Evolutionary conservation across 2,113 vertebrate species (phyloP).

Genomic region (Chlorocebus sabaeus): DNA sequence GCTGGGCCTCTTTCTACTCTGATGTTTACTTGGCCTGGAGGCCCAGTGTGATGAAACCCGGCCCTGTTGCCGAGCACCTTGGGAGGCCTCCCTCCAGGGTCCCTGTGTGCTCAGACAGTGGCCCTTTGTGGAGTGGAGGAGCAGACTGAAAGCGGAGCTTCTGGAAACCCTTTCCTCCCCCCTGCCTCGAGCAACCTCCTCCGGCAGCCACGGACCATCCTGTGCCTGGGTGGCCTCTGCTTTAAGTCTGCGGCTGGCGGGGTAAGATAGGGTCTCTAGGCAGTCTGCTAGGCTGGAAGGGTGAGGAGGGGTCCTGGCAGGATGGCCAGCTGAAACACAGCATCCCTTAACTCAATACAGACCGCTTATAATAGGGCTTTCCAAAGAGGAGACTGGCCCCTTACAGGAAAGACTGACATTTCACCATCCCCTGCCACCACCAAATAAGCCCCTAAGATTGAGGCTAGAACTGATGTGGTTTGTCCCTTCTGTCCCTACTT

Average conservation of each 20-base stretch:
- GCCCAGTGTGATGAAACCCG: constrained; percentile 62
- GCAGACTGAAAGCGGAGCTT: constrained; percentile 63
- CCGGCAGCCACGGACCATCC: not conserved
- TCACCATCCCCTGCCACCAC: not conserved
- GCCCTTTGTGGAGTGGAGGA: constrained; percentile 66
- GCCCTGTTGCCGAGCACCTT: constrained; percentile 72
- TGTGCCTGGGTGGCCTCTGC: constrained; percentile 66
- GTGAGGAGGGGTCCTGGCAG: not conserved
- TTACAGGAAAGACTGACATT: not conserved
- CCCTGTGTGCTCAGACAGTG: constrained; percentile 72
- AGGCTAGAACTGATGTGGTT: not conserved
- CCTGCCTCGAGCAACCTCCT: not conserved
- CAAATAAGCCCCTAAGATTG: not conserved
- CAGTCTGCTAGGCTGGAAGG: not conserved
- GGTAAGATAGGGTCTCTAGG: not conserved
- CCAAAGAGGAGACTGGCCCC: not conserved
- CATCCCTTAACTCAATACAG: not conserved
- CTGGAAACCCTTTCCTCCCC: constrained; percentile 17
- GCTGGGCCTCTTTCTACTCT: constrained; percentile 43
- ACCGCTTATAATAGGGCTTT: not conserved
- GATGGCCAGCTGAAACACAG: not conserved
- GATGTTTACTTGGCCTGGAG: constrained; percentile 69
- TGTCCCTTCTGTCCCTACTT: not conserved
- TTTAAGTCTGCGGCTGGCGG: not conserved
- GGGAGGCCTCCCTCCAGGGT: constrained; percentile 71